A percentile compares a stretch with the other conserved stretches of the same genome.
Evolutionary conservation across 2,888 invertebrate genomes (phyloP).

Genomic region (Scaptomyza polygonia): DNA sequence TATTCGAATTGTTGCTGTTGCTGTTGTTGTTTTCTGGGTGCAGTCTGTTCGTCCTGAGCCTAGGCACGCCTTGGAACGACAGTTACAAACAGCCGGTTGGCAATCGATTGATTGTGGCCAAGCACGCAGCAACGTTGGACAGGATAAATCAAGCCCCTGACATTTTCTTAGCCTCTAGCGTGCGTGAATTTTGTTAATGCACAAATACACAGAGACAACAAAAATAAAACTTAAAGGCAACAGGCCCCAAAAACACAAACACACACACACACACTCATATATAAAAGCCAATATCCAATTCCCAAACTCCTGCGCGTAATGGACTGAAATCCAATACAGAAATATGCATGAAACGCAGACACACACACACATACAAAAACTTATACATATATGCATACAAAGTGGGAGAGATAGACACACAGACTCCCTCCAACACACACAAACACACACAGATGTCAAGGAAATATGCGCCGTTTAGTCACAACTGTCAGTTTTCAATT

Average conservation of each 20-base stretch:
- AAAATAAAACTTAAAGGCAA: slow-evolving; percentile 52
- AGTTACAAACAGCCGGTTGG: slow-evolving; percentile 75
- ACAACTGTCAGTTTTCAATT: slow-evolving; percentile 79
- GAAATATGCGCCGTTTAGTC: slow-evolving; percentile 79
- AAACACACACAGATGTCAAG: slow-evolving; percentile 68
- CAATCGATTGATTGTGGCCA: slow-evolving; percentile 79
- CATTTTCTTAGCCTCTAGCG: slow-evolving; percentile 70
- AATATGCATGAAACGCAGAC: slow-evolving; percentile 75
- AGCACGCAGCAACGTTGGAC: slow-evolving; percentile 74
- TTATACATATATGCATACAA: slow-evolving; percentile 4
- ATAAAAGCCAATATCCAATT: slow-evolving; percentile 79
- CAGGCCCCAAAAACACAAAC: slow-evolving; percentile 50
- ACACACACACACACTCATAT: slow-evolving; percentile 20
- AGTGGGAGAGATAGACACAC: slow-evolving; percentile 16
- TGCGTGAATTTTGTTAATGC: slow-evolving; percentile 80
- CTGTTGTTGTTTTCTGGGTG: slow-evolving; percentile 67
- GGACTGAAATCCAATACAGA: slow-evolving; percentile 80
- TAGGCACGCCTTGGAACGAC: slow-evolving; percentile 78
- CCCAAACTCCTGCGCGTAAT: slow-evolving; percentile 72
- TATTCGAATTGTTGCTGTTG: slow-evolving; percentile 44
- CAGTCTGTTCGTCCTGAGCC: slow-evolving; percentile 44
- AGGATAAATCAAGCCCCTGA: slow-evolving; percentile 78
- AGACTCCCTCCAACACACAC: slow-evolving; percentile 20
- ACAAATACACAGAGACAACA: slow-evolving; percentile 30
- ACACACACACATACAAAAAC: slow-evolving; percentile 23